These are phyloP conservation scores for Geodia barretti DNA, from an alignment of 37 sponge, comb jelly and placozoan genomes.

Conservation along the genomic window DNA sequence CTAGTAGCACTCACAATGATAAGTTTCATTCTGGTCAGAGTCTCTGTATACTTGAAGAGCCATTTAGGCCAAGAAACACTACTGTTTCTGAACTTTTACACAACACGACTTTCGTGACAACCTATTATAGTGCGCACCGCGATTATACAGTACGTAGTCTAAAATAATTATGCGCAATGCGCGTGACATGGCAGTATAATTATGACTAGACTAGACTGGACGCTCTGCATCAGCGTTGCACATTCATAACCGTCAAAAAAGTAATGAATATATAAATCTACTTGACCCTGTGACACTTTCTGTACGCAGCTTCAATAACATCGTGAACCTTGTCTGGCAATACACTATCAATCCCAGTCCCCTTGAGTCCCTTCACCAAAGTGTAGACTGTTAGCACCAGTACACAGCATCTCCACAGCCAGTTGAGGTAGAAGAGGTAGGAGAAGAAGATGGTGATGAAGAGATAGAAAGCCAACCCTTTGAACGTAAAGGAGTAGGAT, in stretches of 20 bases:
- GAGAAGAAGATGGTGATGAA: background rate
- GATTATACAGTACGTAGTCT: too few relatives aligned
- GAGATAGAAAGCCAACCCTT: background rate
- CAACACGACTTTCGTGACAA: too few relatives aligned
- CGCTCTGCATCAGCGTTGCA: too few relatives aligned
- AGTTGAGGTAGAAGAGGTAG: background rate
- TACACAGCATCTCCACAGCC: background rate
- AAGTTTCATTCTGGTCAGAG: background rate
- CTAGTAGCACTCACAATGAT: background rate
- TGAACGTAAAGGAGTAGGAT: background rate
- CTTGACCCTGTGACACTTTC: background rate
- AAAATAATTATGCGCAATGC: too few relatives aligned
- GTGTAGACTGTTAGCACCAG: background rate
- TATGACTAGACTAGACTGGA: too few relatives aligned
- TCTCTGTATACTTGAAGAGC: too few relatives aligned
- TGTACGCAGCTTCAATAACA: background rate
- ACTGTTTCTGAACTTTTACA: too few relatives aligned
- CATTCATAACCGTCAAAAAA: too few relatives aligned
- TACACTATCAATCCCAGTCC: background rate
- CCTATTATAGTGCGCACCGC: too few relatives aligned
- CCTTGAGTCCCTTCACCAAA: background rate
- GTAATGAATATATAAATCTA: background rate
- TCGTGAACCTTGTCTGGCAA: background rate
- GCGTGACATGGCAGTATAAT: too few relatives aligned
- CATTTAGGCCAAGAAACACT: too few relatives aligned